Percentiles rank a stretch among this genome's conserved stretches.
Evolutionary conservation across 53 echinoderm and acorn worm genomes (phyloP).

Genomic region (Antedon mediterranea): DNA sequence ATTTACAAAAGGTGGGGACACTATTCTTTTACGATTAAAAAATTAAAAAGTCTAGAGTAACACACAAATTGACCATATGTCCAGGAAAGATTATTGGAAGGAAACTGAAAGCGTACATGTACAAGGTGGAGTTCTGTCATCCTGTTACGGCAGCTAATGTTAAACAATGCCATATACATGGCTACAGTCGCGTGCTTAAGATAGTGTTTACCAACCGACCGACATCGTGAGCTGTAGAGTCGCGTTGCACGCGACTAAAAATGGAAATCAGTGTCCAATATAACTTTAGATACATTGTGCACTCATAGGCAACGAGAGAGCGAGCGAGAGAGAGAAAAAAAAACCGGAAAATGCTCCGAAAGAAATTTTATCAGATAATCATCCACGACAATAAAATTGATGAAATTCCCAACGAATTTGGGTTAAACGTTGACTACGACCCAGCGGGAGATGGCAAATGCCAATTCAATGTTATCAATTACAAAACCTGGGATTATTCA

Average conservation of each 20-base stretch:
- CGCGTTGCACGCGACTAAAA: too few relatives aligned
- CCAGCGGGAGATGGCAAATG: constrained; percentile 16
- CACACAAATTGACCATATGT: constrained; percentile 7
- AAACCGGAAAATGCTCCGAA: not conserved
- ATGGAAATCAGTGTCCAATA: constrained; percentile 7
- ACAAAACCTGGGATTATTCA: constrained; percentile 5
- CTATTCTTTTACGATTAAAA: not conserved
- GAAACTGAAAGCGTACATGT: constrained; percentile 3
- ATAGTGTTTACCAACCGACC: too few relatives aligned
- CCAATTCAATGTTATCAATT: constrained; percentile 18
- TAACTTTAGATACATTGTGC: constrained; percentile 10
- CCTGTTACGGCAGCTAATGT: not conserved
- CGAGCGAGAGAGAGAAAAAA: not conserved
- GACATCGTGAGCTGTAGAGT: too few relatives aligned
- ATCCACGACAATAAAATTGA: constrained; percentile 2
- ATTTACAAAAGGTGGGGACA: constrained; percentile 14
- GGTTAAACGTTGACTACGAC: constrained; percentile 4
- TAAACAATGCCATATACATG: constrained; percentile 10
- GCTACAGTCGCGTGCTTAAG: too few relatives aligned
- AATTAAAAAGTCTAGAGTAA: constrained; percentile 14
- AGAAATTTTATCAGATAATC: not conserved
- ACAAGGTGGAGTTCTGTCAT: constrained; percentile 1
- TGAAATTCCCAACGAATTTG: constrained; percentile 10
- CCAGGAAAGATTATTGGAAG: not conserved
- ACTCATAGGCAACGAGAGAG: constrained; percentile 7